phyloP scores from a whole-genome alignment of 2,888 invertebrate genomes.

The Drosophila differens region DNA sequence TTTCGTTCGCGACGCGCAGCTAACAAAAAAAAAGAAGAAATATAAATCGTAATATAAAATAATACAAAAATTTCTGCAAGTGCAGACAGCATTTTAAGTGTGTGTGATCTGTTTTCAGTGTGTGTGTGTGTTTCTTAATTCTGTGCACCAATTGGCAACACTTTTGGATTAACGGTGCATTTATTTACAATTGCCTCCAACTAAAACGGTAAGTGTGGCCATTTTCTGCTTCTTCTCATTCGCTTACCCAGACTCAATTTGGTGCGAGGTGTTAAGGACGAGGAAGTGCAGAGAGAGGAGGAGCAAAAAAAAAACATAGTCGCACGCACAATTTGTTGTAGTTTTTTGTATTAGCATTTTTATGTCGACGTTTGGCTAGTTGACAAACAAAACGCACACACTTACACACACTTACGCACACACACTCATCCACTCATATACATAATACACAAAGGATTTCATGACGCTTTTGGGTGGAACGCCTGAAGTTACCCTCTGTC shows the following conservation, averaged over 20 bases:
- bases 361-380: constrained; percentile 68
- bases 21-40: constrained; percentile 32
- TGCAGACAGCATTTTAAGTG: constrained; percentile 41
- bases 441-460: constrained; percentile 75
- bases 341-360: constrained; percentile 78
- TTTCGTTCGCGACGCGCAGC: constrained; percentile 67
- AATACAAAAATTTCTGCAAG: constrained; percentile 50
- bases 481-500: constrained; percentile 62
- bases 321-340: constrained; percentile 67
- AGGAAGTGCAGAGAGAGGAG: neutral
- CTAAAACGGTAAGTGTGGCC: constrained; percentile 70
- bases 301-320: constrained; percentile 15
- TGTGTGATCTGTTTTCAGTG: constrained; percentile 47
- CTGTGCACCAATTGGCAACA: constrained; percentile 34
- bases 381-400: constrained; percentile 70
- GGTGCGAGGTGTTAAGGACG: constrained; percentile 41
- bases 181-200: constrained; percentile 45
- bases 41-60: constrained; percentile 60
- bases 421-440: constrained; percentile 29
- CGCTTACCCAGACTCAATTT: constrained; percentile 42
- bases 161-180: constrained; percentile 69
- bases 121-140: constrained; percentile 48
- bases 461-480: constrained; percentile 70
- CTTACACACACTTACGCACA: constrained; percentile 25
- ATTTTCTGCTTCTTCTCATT: constrained; percentile 15